Evolutionary conservation across 2,797 vertebrate species (phyloP), one percentile per base, ranked within the genome.

Genomic region (Aeoliscus strigatus): DNA sequence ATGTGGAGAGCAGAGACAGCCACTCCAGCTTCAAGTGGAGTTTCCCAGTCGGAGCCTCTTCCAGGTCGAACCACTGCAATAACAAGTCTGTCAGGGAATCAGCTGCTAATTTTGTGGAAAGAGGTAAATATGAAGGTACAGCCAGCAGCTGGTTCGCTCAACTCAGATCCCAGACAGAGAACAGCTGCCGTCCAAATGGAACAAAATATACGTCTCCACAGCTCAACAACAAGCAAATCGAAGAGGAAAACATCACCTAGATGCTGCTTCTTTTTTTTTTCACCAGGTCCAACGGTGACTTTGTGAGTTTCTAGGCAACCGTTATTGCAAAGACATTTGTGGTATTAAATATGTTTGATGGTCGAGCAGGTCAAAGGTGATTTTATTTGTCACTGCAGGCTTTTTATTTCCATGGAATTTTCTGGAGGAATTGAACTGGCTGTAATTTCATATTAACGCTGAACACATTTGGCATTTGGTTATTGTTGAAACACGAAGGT

Each of bases 11-110:
- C 69, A 96, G 82, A 33, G 91, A 91, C 36, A 99, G 90, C 96
- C 96, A 99, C 77, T 99, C 94, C 42, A 99, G 85, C 62, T 91
- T 95, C 62, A 99, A 75, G 80, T 97, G 96, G 17, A 99, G 86
- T 73, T 96, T 97, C 50, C 96, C 96, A 47, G 88, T 91, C 17
- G 88, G 81, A 2, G 91, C 85, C 68, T 99, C 96, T 32, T 99
- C 94, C 73, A 99, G 84, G 56, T 90, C 65, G 64, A 99, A 99
- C 96, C 96, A 99, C 96, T 98, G 69, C 7, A 57, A 68, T 21
- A 39, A 51, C n/a, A 11, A 4, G 0, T 23, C 5, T 40, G 17
- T 27, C 11, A 27, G 27, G n/a, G n/a, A n/a, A 17, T 27, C 15
- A 38, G 4, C 3, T 34, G 11, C 15, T 11, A 15, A 11, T 21